phyloP scores from a whole-genome alignment of 2,888 invertebrate species.

The Drosophila mimetica region DNA sequence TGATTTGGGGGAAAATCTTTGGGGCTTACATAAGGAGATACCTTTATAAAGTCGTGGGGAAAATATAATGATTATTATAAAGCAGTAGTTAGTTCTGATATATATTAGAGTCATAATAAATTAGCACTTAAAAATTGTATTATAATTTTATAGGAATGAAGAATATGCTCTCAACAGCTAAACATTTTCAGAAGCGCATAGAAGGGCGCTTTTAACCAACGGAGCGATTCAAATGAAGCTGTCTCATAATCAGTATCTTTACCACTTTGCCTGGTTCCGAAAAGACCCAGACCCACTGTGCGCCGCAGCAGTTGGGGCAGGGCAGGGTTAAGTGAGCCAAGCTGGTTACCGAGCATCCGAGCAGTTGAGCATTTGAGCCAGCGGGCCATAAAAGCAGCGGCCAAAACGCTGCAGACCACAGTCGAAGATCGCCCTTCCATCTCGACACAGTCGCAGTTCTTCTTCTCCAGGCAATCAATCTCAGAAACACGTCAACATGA shows the following conservation, averaged over 20 bases:
- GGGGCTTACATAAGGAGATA: neutral
- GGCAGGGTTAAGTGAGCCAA: conserved; percentile 15
- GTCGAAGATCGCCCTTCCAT: conserved; percentile 63
- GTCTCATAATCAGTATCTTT: no score
- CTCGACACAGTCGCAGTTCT: conserved; percentile 34
- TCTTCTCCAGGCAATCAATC: conserved; percentile 37
- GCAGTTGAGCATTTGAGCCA: neutral
- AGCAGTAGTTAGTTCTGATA: no score
- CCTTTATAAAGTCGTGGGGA: no score
- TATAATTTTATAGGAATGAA: no score
- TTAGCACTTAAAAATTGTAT: no score
- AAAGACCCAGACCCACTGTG: conserved; percentile 10
- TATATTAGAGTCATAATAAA: no score
- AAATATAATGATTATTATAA: no score
- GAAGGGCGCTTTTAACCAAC: no score
- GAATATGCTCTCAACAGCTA: no score
- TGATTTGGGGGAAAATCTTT: neutral
- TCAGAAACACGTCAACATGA: conserved; percentile 56
- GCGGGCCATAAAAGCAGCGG: conserved; percentile 59
- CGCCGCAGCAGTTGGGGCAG: conserved; percentile 1
- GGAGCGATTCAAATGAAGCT: no score
- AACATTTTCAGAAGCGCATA: no score
- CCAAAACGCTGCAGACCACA: conserved; percentile 47
- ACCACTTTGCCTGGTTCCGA: neutral
- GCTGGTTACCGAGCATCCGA: conserved; percentile 22